Evolutionary conservation across 2,888 invertebrate species (phyloP), one percentile per base, ranked within the genome.

Genomic region (Lucinisca nassula): DNA sequence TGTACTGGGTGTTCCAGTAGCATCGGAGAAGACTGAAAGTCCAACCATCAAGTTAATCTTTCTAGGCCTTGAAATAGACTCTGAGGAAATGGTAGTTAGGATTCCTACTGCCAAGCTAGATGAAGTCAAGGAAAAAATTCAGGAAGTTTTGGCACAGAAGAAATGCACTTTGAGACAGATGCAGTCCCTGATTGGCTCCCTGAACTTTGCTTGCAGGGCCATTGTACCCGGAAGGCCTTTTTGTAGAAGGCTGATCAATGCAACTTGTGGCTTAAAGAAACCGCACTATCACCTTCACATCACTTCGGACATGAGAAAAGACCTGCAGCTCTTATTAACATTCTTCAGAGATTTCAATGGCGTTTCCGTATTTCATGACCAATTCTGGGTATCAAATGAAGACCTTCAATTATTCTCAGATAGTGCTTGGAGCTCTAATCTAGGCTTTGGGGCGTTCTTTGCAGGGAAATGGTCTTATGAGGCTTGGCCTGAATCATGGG

Each of bases 311-410:
- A 67, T 82, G 24, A 17, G 38, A 17, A 32, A 10, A 58, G 82
- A 86, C 32, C 40, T 80, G 21, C 24, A 70, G 4, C 40, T 84
- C 35, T 87, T 75, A 84, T 38, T 81, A 40, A 21, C 37, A 21
- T 84, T 83, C 27, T 72, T 77, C 21, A 17, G 38, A 10, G 38
- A 49, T 17, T 79, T 45, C 40, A 87, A 87, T 58, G 87, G 83
- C 0, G 49, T 83, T 0, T 75, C 79, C 6, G 37, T 79, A 0
- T 86, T 86, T 51, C 37, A 45, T 49, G 83, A 83, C 38, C 0
- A 37, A 12, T 30, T n/a, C 37, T 84, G 84, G 84, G 17, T 27
- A 17, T 40, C 49, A 30, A 83, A 79, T 78, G 73, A 67, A 27
- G 73, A 72, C 32, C n/a, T 73, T 17, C 27, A 78, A 4, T 32